Conservation (phyloP, 1,140 invertebrate genomes). For the Microplitis demolitor region DNA sequence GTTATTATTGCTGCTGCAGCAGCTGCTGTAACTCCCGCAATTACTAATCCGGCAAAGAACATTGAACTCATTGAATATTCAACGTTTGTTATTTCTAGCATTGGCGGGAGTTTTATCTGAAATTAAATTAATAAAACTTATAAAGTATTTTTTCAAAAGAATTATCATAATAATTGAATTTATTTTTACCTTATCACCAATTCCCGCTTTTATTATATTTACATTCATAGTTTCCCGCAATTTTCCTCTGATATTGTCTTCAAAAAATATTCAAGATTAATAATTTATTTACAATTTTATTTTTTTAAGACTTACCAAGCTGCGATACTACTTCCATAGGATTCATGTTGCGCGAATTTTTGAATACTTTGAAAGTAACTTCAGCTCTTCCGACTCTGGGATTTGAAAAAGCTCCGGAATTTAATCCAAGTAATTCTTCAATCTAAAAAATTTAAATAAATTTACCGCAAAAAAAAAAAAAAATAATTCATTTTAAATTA, state of each 20-base stretch:
- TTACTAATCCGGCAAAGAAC: slow-evolving; percentile 62
- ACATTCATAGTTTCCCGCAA: slow-evolving; percentile 66
- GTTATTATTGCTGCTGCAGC: slow-evolving; percentile 71
- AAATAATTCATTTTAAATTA: not conserved
- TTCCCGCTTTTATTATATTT: slow-evolving; percentile 73
- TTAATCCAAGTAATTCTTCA: slow-evolving; percentile 66
- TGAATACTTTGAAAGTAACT: slow-evolving; percentile 81
- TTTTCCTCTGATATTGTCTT: slow-evolving; percentile 68
- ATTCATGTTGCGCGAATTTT: slow-evolving; percentile 70
- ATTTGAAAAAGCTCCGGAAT: slow-evolving; percentile 62
- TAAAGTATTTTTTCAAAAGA: slow-evolving; percentile 9
- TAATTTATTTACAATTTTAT: not conserved
- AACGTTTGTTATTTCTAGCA: slow-evolving; percentile 50
- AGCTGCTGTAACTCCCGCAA: slow-evolving; percentile 70
- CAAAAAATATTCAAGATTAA: slow-evolving; percentile 38
- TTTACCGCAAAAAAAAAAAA: not conserved
- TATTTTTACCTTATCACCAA: slow-evolving; percentile 75
- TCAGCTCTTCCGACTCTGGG: slow-evolving; percentile 74
- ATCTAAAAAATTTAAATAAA: slow-evolving; percentile 48
- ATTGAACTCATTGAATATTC: slow-evolving; percentile 56
- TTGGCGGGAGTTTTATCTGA: slow-evolving; percentile 65
- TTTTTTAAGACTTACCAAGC: slow-evolving; percentile 66
- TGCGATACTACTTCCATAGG: slow-evolving; percentile 73
- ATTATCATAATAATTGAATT: slow-evolving; percentile 2
- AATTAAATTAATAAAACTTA: slow-evolving; percentile 32